Percentiles rank a stretch among this genome's conserved stretches.
Evolutionary conservation across 2,888 invertebrate species (phyloP).

Genomic region (Trachelus iudaicus): DNA sequence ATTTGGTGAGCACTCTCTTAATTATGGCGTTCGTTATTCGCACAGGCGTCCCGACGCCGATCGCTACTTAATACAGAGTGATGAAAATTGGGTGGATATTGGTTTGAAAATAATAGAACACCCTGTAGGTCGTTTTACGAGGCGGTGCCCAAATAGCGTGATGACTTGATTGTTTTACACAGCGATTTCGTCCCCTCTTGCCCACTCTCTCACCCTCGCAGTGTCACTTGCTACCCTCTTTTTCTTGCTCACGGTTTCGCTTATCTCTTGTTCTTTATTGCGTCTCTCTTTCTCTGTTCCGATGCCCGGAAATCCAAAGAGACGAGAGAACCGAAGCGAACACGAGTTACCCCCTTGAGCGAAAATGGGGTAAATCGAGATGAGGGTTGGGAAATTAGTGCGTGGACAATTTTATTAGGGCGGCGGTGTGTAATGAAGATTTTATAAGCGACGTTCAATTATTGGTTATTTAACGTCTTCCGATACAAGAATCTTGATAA

Average conservation of each 20-base stretch:
- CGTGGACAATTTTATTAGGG: slow-evolving; percentile 57
- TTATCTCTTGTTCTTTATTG: slow-evolving; percentile 17
- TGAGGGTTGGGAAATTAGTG: slow-evolving; percentile 52
- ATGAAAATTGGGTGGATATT: neutral
- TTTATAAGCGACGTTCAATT: slow-evolving; percentile 53
- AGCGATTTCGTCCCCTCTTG: slow-evolving; percentile 35
- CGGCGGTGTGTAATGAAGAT: slow-evolving; percentile 50
- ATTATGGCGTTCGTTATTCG: too few species aligned
- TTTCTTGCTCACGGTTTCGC: neutral
- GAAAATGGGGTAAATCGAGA: slow-evolving; percentile 54
- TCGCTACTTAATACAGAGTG: too few species aligned
- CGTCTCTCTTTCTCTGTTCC: slow-evolving; percentile 21
- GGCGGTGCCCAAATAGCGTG: slow-evolving; percentile 38
- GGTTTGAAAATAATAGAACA: slow-evolving; percentile 28
- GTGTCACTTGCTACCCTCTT: slow-evolving; percentile 3
- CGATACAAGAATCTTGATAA: neutral
- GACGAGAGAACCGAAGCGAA: slow-evolving; percentile 4
- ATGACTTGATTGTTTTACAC: slow-evolving; percentile 52
- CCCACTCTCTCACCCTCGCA: slow-evolving; percentile 14
- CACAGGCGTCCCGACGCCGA: too few species aligned
- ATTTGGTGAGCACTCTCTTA: too few species aligned
- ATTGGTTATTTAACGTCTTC: slow-evolving; percentile 46
- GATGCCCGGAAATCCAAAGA: slow-evolving; percentile 12
- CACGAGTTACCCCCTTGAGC: slow-evolving; percentile 35
- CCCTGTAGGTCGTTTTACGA: slow-evolving; percentile 27